phyloP scores from a whole-genome alignment of 1,140 invertebrate species.

The Sycophaga agraensis region DNA sequence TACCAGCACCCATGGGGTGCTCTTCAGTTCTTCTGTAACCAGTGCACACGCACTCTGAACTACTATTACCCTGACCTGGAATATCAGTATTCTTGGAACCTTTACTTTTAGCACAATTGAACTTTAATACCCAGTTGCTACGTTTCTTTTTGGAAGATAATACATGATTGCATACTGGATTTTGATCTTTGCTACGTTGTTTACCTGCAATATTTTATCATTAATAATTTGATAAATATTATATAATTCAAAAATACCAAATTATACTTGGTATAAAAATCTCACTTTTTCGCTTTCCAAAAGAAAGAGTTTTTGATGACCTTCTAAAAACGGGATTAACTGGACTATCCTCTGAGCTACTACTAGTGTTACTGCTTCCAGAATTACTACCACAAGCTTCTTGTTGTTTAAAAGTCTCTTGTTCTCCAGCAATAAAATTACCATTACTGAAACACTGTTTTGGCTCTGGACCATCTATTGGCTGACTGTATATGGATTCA shows the following conservation, averaged over 20 bases:
- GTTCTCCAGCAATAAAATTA: constrained; percentile 40
- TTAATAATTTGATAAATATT: not conserved
- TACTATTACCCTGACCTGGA: constrained; percentile 53
- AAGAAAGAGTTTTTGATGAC: constrained; percentile 55
- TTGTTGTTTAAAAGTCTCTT: constrained; percentile 39
- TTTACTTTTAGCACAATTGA: constrained; percentile 63
- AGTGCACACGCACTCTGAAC: constrained; percentile 64
- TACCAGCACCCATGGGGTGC: constrained; percentile 57
- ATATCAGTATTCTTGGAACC: constrained; percentile 56
- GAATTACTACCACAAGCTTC: constrained; percentile 45
- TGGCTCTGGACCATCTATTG: constrained; percentile 46
- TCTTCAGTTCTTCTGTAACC: constrained; percentile 64
- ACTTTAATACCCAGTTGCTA: constrained; percentile 65
- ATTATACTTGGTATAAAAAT: not conserved
- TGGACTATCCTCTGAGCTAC: constrained; percentile 53
- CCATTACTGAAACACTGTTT: constrained; percentile 50
- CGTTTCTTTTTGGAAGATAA: constrained; percentile 60
- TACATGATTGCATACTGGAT: constrained; percentile 52
- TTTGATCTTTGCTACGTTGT: constrained; percentile 52
- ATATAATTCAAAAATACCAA: not conserved
- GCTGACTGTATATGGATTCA: constrained; percentile 55
- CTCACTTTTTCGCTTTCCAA: constrained; percentile 51
- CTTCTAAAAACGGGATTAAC: constrained; percentile 50
- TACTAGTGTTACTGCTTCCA: constrained; percentile 51
- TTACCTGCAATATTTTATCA: constrained; percentile 39